A percentile compares a stretch with the other conserved stretches of the same genome.
Conservation (phyloP, 2,797 vertebrate genomes). For the Cryptoprocta ferox region DNA sequence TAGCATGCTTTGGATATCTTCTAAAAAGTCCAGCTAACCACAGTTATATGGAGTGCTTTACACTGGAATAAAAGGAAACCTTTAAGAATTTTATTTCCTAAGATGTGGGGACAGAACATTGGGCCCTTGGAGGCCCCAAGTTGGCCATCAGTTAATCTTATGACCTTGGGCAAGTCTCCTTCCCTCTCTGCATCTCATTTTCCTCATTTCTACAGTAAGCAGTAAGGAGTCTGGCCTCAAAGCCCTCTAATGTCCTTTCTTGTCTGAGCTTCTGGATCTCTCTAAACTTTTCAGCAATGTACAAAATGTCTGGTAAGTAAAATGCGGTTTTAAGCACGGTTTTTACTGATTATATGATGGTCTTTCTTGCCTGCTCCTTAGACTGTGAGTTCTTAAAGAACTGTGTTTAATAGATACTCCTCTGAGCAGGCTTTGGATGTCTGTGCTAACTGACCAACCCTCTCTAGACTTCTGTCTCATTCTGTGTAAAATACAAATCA, state of each 20-base stretch:
- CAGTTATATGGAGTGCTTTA: not conserved
- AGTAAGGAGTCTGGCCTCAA: not conserved
- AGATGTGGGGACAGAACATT: not conserved
- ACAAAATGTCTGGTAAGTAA: not conserved
- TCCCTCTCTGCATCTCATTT: not conserved
- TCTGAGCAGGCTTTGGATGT: not conserved
- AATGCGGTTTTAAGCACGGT: not conserved
- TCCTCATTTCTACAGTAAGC: not conserved
- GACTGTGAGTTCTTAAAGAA: not conserved
- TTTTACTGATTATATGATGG: not conserved
- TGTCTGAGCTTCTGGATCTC: not conserved
- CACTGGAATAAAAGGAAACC: not conserved
- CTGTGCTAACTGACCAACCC: not conserved
- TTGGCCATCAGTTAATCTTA: not conserved
- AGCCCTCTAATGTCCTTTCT: not conserved
- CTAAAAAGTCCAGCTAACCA: constrained; percentile 8
- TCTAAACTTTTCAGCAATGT: not conserved
- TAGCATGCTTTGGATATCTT: constrained; percentile 33
- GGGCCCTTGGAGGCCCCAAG: not conserved
- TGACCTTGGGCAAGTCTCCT: not conserved
- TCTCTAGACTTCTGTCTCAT: not conserved
- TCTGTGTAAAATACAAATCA: not conserved
- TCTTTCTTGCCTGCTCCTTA: not conserved
- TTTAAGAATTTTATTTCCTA: constrained; percentile 11
- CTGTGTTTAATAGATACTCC: not conserved